These are phyloP conservation scores for Tenthredo notha DNA, from an alignment of 2,888 invertebrate species.

Conservation along the genomic window DNA sequence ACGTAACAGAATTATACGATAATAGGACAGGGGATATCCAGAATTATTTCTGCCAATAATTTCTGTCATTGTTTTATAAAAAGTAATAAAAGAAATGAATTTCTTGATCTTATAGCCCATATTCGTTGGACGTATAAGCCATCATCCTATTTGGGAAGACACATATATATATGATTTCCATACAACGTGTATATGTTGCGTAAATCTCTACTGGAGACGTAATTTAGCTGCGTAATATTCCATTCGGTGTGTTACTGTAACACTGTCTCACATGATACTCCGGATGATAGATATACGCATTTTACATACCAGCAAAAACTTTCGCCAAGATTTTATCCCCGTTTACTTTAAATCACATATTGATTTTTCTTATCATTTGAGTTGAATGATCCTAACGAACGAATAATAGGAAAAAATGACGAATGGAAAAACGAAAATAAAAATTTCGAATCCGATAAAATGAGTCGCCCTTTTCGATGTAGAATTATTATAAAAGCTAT, in stretches of 20 bases:
- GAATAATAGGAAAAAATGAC: neutral
- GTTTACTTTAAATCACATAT: neutral
- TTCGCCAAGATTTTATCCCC: conserved; percentile 1
- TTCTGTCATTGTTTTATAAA: neutral
- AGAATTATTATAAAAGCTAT: conserved; percentile 51
- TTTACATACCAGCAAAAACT: neutral
- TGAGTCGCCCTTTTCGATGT: neutral
- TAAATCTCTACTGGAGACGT: conserved; percentile 44
- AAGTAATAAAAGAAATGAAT: neutral
- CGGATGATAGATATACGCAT: neutral
- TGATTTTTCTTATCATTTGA: neutral
- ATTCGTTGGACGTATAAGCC: neutral
- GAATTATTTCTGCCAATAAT: neutral
- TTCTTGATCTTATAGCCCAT: neutral
- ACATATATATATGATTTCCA: conserved; percentile 12
- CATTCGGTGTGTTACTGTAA: neutral
- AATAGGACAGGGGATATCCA: neutral
- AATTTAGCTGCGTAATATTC: conserved; percentile 43
- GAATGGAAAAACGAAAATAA: neutral
- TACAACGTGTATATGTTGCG: conserved; percentile 36
- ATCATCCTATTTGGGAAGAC: neutral
- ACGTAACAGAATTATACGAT: neutral
- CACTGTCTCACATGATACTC: neutral
- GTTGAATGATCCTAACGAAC: neutral
- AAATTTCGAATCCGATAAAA: neutral